phyloP scores from a whole-genome alignment of 2,888 invertebrate species.

The Lapara coniferarum region DNA sequence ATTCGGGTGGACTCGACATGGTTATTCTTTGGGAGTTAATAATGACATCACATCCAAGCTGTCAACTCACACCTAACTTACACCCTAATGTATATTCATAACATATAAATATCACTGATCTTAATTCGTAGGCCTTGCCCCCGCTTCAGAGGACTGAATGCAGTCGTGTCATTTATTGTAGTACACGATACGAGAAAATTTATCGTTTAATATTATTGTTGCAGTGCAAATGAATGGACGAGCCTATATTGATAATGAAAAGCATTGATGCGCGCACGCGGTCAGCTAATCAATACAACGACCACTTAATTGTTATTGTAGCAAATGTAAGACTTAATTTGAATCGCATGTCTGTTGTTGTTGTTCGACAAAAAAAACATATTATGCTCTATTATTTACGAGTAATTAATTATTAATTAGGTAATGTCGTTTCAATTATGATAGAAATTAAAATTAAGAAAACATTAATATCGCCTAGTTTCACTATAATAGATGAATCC shows the following conservation, averaged over 20 bases:
- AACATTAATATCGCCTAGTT: no score
- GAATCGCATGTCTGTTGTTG: neutral
- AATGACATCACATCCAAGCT: no score
- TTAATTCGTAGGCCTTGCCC: neutral
- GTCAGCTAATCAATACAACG: constrained; percentile 28
- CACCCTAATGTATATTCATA: neutral
- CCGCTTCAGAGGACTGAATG: neutral
- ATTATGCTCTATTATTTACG: neutral
- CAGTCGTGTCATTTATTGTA: constrained; percentile 30
- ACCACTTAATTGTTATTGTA: constrained; percentile 35
- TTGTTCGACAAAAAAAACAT: neutral
- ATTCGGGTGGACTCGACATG: neutral
- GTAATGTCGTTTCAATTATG: no score
- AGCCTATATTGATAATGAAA: constrained; percentile 30
- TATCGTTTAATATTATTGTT: constrained; percentile 39
- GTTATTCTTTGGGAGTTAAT: neutral
- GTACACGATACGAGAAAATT: constrained; percentile 37
- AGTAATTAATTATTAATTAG: no score
- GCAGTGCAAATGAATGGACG: constrained; percentile 43
- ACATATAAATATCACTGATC: neutral
- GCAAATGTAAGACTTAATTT: neutral
- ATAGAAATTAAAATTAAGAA: neutral
- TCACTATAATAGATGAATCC: no score
- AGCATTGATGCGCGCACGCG: constrained; percentile 38
- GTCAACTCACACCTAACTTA: neutral